Evolutionary conservation across 2,888 invertebrate species (phyloP).

Genomic region (Drosophila limbata): DNA sequence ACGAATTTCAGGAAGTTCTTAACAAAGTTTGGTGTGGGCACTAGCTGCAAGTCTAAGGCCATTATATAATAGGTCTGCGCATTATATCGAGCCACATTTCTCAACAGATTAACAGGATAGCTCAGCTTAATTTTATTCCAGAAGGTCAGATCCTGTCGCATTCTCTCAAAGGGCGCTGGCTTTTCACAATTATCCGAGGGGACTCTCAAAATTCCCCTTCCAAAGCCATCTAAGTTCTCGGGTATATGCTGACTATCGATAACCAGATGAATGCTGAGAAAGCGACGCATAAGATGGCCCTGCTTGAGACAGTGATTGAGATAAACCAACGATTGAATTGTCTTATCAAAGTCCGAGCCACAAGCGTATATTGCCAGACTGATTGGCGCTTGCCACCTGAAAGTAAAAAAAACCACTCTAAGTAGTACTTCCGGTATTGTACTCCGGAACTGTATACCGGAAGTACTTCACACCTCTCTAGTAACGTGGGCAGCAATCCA

Average conservation of each 20-base stretch:
- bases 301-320: constrained; percentile 20
- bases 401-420: not conserved
- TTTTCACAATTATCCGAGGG: not conserved
- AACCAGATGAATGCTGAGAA: constrained; percentile 88
- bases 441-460: too few relatives aligned
- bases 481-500: constrained; percentile 69
- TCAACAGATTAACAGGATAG: constrained; percentile 94
- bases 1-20: constrained; percentile 92
- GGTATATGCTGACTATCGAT: constrained; percentile 87
- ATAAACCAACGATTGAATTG: constrained; percentile 28
- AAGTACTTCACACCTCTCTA: constrained; percentile 65
- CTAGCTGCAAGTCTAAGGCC: constrained; percentile 93
- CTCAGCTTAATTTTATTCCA: constrained; percentile 86
- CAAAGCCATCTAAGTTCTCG: constrained; percentile 59
- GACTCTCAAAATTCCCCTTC: not conserved
- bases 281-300: constrained; percentile 70
- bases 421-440: not conserved
- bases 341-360: constrained; percentile 34
- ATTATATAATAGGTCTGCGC: constrained; percentile 92
- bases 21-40: constrained; percentile 91
- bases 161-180: not conserved
- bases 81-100: constrained; percentile 92
- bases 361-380: constrained; percentile 43
- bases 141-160: constrained; percentile 72
- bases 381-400: constrained; percentile 54